These are phyloP conservation scores for Melikaiella ostensackeni DNA, from an alignment of 2,888 invertebrate species.

Conservation along the genomic window DNA sequence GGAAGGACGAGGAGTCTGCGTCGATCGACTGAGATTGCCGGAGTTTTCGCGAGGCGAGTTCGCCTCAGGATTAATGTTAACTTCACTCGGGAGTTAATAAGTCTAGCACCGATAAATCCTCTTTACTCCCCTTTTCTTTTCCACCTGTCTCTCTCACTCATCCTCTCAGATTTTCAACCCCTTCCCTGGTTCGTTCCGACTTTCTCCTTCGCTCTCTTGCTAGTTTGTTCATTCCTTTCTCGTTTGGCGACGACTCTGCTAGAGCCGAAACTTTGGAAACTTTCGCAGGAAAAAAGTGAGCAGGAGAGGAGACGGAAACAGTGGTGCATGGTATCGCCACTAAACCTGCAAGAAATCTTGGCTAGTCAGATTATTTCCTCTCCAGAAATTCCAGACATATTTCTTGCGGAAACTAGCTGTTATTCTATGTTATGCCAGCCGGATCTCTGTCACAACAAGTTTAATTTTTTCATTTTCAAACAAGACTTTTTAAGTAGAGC, in stretches of 20 bases:
- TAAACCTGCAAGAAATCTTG: neutral
- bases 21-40: conserved; percentile 54
- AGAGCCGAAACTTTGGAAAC: conserved; percentile 55
- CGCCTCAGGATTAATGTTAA: conserved; percentile 72
- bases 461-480: neutral
- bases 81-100: conserved; percentile 73
- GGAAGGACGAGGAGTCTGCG: conserved; percentile 14
- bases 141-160: conserved; percentile 41
- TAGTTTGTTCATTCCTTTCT: conserved; percentile 39
- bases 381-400: neutral
- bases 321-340: conserved; percentile 9
- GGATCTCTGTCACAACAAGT: neutral
- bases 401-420: neutral
- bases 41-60: conserved; percentile 56
- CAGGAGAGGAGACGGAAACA: conserved; percentile 29
- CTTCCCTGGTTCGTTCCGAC: conserved; percentile 11
- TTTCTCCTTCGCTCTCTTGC: conserved; percentile 26
- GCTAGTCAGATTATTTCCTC: neutral
- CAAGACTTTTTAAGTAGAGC: too few species aligned
- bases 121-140: conserved; percentile 60
- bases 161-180: conserved; percentile 46
- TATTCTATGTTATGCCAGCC: neutral
- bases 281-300: conserved; percentile 48
- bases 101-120: conserved; percentile 72
- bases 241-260: conserved; percentile 41